Evolutionary conservation across 2,797 vertebrate genomes (phyloP).

Genomic region (Syngnathus acus): DNA sequence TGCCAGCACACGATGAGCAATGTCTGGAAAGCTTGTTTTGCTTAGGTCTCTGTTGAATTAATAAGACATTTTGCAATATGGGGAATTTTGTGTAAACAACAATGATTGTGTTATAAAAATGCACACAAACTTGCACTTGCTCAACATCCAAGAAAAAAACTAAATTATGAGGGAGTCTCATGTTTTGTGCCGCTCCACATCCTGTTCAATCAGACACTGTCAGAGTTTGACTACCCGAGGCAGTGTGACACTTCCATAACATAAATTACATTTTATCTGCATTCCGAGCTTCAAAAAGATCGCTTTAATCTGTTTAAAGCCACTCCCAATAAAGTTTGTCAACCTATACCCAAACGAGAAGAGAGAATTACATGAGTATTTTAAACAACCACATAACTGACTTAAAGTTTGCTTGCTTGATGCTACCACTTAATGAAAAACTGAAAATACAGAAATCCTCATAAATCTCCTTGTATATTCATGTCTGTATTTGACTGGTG

Average conservation of each 20-base stretch:
- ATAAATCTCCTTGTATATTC: no score
- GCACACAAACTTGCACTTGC: neutral
- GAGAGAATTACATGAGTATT: neutral
- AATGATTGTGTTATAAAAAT: constrained; percentile 2
- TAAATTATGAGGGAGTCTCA: neutral
- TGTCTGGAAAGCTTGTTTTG: constrained; percentile 9
- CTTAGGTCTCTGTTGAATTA: constrained; percentile 4
- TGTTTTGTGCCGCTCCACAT: neutral
- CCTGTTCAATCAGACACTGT: neutral
- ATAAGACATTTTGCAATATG: neutral
- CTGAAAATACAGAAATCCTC: no score
- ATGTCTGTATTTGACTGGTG: no score
- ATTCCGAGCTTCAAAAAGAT: neutral
- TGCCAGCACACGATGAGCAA: constrained; percentile 13
- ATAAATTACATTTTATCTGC: neutral
- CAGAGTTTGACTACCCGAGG: neutral
- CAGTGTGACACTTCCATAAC: neutral
- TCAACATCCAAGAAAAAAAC: neutral
- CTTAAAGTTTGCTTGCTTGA: no score
- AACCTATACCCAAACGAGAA: neutral
- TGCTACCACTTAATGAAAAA: no score
- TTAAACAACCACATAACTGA: neutral
- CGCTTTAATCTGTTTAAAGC: neutral
- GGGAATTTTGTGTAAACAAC: neutral
- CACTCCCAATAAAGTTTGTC: neutral